Evolutionary conservation across 2,888 invertebrate genomes (phyloP).

Genomic region (Cyaniris semiargus): DNA sequence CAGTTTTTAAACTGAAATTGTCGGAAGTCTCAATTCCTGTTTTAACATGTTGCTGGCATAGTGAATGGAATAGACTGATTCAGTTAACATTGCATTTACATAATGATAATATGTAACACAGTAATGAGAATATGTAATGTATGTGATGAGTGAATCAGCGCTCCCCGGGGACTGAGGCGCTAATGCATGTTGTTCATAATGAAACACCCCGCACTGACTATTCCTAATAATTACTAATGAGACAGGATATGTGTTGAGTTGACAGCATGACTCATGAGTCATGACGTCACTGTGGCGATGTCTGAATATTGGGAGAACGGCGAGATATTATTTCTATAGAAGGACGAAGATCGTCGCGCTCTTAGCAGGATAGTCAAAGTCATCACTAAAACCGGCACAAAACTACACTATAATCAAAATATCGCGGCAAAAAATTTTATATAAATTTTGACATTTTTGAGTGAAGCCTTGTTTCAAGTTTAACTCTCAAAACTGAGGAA

Average conservation of each 20-base stretch:
- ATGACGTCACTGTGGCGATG: neutral
- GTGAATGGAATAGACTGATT: neutral
- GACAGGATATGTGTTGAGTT: neutral
- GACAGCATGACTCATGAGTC: neutral
- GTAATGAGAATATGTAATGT: neutral
- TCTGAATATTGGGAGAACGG: neutral
- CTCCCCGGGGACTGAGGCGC: neutral
- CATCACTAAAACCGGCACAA: no score
- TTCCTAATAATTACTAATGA: neutral
- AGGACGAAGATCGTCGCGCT: no score
- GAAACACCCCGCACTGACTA: neutral
- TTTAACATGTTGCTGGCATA: no score
- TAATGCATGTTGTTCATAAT: neutral
- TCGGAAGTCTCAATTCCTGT: no score
- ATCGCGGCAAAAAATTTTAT: no score
- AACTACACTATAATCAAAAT: no score
- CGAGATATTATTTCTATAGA: no score
- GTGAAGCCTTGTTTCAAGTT: no score
- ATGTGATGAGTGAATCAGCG: neutral
- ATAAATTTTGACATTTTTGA: no score
- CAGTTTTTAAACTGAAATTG: neutral
- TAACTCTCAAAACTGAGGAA: no score
- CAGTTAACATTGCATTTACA: neutral
- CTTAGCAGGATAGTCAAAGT: no score
- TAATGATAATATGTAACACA: neutral